These are phyloP conservation scores for Pteronotus mesoamericanus DNA, from an alignment of 2,797 vertebrate species.

Conservation along the genomic window DNA sequence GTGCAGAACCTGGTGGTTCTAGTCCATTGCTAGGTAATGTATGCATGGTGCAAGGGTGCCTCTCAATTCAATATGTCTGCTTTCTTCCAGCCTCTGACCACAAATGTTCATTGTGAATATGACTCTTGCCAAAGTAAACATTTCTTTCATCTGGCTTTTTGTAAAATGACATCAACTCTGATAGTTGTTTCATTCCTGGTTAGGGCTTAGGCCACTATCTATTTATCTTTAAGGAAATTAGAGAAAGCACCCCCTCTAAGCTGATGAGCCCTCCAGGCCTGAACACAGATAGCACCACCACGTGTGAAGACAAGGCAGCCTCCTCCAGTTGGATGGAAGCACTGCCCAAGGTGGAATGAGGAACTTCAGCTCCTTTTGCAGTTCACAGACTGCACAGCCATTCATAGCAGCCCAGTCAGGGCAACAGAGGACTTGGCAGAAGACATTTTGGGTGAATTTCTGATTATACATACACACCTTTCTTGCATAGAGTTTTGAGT, in stretches of 20 bases:
- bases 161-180: not conserved
- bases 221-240: not conserved
- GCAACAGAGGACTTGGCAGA: not conserved
- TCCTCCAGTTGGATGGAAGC: not conserved
- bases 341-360: not conserved
- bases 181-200: not conserved
- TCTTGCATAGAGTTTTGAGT: not conserved
- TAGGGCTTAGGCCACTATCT: not conserved
- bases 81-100: not conserved
- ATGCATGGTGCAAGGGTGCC: not conserved
- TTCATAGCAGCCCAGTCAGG: not conserved
- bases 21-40: not conserved
- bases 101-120: not conserved
- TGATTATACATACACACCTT: not conserved
- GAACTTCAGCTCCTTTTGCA: not conserved
- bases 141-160: not conserved
- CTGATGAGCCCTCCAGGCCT: not conserved
- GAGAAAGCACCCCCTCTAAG: not conserved
- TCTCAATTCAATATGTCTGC: not conserved
- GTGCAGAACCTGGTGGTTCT: not conserved
- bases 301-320: not conserved
- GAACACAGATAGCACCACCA: not conserved
- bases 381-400: not conserved
- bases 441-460: not conserved
- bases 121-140: not conserved